Conservation (phyloP, 2,113 vertebrate genomes). For the Gopherus evgoodei region DNA sequence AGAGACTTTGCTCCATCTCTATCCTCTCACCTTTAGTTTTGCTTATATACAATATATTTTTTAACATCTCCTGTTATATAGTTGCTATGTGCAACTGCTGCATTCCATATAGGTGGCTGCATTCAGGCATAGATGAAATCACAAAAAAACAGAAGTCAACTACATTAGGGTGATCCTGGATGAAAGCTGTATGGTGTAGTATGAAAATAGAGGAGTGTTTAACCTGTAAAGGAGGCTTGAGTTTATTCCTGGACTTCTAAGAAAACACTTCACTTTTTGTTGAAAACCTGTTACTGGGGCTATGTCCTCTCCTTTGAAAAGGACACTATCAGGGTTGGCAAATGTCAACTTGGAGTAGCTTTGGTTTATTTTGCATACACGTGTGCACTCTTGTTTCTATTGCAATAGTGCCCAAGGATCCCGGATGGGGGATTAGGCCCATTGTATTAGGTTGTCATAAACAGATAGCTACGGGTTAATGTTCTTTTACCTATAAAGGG, state of each 20-base stretch:
- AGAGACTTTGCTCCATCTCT: neutral
- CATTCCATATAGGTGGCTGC: neutral
- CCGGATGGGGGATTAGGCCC: neutral
- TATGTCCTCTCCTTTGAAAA: neutral
- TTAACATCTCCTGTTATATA: rapidly evolving
- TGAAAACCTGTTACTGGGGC: neutral
- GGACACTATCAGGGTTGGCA: neutral
- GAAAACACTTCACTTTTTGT: neutral
- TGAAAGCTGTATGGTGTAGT: neutral
- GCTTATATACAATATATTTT: neutral
- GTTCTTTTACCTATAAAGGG: no score
- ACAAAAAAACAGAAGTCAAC: neutral
- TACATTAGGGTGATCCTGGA: neutral
- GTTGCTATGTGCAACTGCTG: rapidly evolving
- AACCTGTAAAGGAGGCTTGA: neutral
- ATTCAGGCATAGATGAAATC: rapidly evolving
- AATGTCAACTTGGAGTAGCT: neutral
- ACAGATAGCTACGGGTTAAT: no score
- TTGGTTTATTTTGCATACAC: neutral
- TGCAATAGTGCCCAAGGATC: neutral
- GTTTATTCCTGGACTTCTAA: neutral
- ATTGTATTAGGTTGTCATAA: neutral
- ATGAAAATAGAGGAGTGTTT: neutral
- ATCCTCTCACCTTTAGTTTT: neutral
- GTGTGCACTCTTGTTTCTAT: neutral